phyloP scores from a whole-genome alignment of 2,888 invertebrate species.

The Leptinotarsa rubiginosa region DNA sequence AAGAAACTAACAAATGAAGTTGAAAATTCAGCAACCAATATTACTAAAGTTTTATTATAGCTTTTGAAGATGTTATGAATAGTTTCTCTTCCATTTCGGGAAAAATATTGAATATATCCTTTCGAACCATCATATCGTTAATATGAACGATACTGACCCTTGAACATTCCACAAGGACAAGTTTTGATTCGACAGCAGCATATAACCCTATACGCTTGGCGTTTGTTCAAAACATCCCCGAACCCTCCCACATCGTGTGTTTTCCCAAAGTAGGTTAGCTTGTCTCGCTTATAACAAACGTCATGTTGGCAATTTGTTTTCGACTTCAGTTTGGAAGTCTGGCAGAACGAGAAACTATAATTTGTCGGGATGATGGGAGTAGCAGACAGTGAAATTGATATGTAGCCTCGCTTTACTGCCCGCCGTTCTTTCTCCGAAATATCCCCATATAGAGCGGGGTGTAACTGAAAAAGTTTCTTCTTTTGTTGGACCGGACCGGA shows the following conservation, averaged over 20 bases:
- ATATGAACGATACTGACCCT: too few species aligned
- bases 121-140: too few species aligned
- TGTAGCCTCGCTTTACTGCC: slow-evolving; percentile 35
- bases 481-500: slow-evolving; percentile 29
- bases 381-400: slow-evolving; percentile 46
- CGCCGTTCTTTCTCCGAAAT: slow-evolving; percentile 21
- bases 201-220: background rate
- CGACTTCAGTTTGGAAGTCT: slow-evolving; percentile 33
- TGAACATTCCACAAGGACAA: too few species aligned
- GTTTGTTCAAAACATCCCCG: background rate
- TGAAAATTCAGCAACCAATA: too few species aligned
- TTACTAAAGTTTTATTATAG: too few species aligned
- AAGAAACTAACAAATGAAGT: too few species aligned
- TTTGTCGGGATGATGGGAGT: slow-evolving; percentile 43
- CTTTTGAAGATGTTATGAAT: too few species aligned
- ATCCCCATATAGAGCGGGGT: slow-evolving; percentile 22
- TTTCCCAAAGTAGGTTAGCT: slow-evolving; percentile 9
- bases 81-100: too few species aligned
- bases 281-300: slow-evolving; percentile 17
- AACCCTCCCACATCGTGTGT: background rate
- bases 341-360: slow-evolving; percentile 39
- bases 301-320: slow-evolving; percentile 41
- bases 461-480: slow-evolving; percentile 36
- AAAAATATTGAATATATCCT: too few species aligned
- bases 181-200: too few species aligned